Evolutionary conservation across 2,113 vertebrate species (phyloP).

Genomic region (Rhinoderma darwinii): DNA sequence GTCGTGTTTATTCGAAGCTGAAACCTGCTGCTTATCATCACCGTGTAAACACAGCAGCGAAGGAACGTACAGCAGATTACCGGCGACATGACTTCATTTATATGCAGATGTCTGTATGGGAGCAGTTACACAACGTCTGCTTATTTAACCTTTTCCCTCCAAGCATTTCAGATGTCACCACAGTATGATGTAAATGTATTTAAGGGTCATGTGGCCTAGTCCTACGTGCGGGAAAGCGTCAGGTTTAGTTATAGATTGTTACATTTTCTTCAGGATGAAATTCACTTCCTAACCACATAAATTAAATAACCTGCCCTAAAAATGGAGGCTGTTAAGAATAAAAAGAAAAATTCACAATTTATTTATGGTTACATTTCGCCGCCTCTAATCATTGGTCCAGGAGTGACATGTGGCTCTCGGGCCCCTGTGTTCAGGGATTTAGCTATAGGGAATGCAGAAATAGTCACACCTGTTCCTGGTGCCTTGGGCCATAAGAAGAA

Average conservation of each 20-base stretch:
- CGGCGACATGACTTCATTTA: slow-evolving; percentile 28
- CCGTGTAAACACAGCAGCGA: slow-evolving; percentile 29
- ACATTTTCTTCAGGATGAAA: neutral
- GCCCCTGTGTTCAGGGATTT: no score
- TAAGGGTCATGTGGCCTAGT: neutral
- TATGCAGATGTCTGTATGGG: slow-evolving; percentile 27
- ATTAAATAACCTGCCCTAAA: no score
- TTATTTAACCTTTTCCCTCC: slow-evolving; percentile 17
- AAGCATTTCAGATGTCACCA: neutral
- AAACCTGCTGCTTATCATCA: slow-evolving; percentile 24
- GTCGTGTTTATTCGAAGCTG: slow-evolving; percentile 24
- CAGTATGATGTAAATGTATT: neutral
- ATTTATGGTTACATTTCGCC: no score
- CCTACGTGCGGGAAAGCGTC: neutral
- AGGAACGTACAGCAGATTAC: neutral
- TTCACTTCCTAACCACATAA: neutral
- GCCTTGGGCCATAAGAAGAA: no score
- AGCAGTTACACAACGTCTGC: slow-evolving; percentile 17
- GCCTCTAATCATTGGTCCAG: no score
- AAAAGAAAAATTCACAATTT: no score
- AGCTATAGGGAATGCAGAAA: no score
- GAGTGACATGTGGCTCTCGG: no score
- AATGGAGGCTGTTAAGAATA: no score
- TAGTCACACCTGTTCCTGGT: no score
- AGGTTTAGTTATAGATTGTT: neutral